Evolutionary conservation across 1,140 invertebrate genomes (phyloP).

Genomic region (Telenomus remus): DNA sequence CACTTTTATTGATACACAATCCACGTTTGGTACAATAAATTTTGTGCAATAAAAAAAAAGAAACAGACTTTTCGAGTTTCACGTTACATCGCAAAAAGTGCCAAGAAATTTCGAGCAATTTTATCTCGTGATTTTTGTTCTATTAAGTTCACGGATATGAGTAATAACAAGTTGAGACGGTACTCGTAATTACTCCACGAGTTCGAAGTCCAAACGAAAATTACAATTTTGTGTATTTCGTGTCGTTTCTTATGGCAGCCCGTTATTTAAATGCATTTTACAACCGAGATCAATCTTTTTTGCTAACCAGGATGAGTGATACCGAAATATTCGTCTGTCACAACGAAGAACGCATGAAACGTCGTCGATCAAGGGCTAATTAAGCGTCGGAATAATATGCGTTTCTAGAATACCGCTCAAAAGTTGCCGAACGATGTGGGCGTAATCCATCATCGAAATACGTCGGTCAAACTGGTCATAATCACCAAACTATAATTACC

Average conservation of each 20-base stretch:
- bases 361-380: slow-evolving; percentile 56
- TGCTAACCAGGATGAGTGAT: slow-evolving; percentile 22
- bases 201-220: slow-evolving; percentile 45
- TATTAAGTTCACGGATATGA: slow-evolving; percentile 27
- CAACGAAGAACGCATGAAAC: slow-evolving; percentile 35
- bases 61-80: too few relatives aligned
- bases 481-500: slow-evolving; percentile 68
- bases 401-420: slow-evolving; percentile 56
- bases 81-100: neutral
- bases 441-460: slow-evolving; percentile 70
- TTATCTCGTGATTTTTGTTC: slow-evolving; percentile 38
- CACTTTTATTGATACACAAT: slow-evolving; percentile 1
- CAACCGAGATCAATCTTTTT: slow-evolving; percentile 40
- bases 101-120: slow-evolving; percentile 24
- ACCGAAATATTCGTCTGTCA: slow-evolving; percentile 38
- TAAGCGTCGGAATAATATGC: slow-evolving; percentile 48
- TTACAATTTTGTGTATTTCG: slow-evolving; percentile 39
- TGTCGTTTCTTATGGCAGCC: slow-evolving; percentile 25
- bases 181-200: slow-evolving; percentile 37
- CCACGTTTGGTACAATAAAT: too few relatives aligned
- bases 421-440: slow-evolving; percentile 61
- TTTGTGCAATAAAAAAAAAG: neutral
- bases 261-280: slow-evolving; percentile 50
- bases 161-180: slow-evolving; percentile 39
- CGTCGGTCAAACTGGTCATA: slow-evolving; percentile 61